Evolutionary conservation across 2,888 invertebrate species (phyloP).

Genomic region (Rhaphigaster nebulosa): DNA sequence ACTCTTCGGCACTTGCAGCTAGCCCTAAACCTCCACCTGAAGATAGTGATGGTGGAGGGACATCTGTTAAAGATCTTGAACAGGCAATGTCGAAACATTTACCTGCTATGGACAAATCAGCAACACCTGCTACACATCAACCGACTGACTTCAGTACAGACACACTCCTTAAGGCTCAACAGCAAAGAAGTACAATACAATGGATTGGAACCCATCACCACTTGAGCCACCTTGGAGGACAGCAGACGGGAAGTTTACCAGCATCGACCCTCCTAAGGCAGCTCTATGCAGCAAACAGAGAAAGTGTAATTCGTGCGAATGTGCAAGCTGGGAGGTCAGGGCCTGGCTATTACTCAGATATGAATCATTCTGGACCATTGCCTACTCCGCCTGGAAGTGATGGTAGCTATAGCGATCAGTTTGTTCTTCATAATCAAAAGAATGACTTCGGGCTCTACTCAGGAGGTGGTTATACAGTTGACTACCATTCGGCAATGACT

Average conservation of each 20-base stretch:
- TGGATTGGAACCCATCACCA: conserved; percentile 83
- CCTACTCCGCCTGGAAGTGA: conserved; percentile 94
- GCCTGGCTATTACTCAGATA: conserved; percentile 72
- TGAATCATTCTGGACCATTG: conserved; percentile 80
- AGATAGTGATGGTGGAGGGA: conserved; percentile 67
- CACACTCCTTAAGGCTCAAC: conserved; percentile 84
- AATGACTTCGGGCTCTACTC: conserved; percentile 73
- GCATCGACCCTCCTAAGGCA: conserved; percentile 91
- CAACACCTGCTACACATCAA: conserved; percentile 63
- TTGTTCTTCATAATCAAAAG: conserved; percentile 69
- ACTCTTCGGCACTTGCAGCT: conserved; percentile 72
- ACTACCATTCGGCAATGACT: conserved; percentile 95
- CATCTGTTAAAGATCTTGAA: conserved; percentile 91
- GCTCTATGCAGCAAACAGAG: conserved; percentile 91
- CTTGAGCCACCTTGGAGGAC: conserved; percentile 72
- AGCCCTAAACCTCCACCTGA: conserved; percentile 67
- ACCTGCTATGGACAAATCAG: conserved; percentile 70
- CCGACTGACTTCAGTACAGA: conserved; percentile 90
- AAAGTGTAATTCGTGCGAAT: conserved; percentile 94
- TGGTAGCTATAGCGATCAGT: conserved; percentile 79
- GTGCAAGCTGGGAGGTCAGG: conserved; percentile 72
- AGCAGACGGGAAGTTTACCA: conserved; percentile 75
- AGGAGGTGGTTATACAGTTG: conserved; percentile 76
- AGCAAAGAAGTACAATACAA: conserved; percentile 87
- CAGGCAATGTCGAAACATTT: conserved; percentile 97